These are phyloP conservation scores for Ooceraea biroi DNA, from an alignment of 1,140 invertebrate species.

Conservation along the genomic window DNA sequence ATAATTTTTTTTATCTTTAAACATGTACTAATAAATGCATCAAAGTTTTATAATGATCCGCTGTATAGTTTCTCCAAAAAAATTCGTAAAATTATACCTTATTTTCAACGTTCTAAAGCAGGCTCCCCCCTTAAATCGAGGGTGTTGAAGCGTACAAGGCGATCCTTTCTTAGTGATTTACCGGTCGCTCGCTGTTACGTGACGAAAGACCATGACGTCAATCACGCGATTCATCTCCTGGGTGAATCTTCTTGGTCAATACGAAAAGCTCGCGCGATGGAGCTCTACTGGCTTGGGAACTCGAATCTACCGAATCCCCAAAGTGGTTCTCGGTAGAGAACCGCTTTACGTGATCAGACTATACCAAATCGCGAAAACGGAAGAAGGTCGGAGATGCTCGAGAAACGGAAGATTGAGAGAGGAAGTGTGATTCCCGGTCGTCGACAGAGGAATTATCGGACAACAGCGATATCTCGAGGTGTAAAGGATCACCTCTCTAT, in stretches of 20 bases:
- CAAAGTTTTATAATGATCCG: no score
- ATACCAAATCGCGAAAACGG: slow-evolving; percentile 19
- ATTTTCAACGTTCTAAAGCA: no score
- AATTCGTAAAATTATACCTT: no score
- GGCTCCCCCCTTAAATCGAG: no score
- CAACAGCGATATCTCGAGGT: slow-evolving; percentile 25
- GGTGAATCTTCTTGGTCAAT: slow-evolving; percentile 43
- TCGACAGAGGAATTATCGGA: slow-evolving; percentile 49
- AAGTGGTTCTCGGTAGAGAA: slow-evolving; percentile 21
- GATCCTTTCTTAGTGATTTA: background rate
- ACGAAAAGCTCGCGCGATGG: background rate
- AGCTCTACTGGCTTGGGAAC: slow-evolving; percentile 43
- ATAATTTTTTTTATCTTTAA: no score
- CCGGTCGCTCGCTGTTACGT: no score
- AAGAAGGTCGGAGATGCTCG: background rate
- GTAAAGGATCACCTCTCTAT: slow-evolving; percentile 7
- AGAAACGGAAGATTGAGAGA: slow-evolving; percentile 27
- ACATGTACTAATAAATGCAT: no score
- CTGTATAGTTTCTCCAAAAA: no score
- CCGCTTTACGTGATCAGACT: slow-evolving; percentile 61
- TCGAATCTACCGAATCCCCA: slow-evolving; percentile 29
- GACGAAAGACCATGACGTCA: background rate
- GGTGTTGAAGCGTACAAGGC: background rate
- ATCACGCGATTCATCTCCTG: background rate
- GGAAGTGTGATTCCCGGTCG: background rate